phyloP scores from a whole-genome alignment of 2,797 vertebrate genomes.

The Danio kyathit region DNA sequence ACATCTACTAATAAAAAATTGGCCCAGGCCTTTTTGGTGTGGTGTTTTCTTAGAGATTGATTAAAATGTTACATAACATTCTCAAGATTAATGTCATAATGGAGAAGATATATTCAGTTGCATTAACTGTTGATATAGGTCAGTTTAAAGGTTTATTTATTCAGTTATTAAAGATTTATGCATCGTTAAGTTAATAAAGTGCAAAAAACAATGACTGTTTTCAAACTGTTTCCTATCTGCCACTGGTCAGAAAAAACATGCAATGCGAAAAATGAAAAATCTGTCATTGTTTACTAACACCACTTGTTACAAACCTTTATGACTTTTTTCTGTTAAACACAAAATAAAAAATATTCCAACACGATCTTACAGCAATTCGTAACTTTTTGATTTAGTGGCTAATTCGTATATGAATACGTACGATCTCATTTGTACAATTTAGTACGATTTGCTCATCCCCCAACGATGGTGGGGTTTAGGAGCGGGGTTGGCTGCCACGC shows the following conservation, averaged over 20 bases:
- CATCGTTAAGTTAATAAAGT: not conserved
- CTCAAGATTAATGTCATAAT: not conserved
- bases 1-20: constrained; percentile 53
- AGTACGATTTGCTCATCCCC: too few species aligned
- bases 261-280: not conserved
- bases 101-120: constrained; percentile 1
- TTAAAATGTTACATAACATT: not conserved
- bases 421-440: too few species aligned
- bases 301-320: too few species aligned
- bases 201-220: not conserved
- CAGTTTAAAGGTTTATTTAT: not conserved
- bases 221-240: not conserved
- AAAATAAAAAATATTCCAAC: too few species aligned
- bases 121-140: not conserved
- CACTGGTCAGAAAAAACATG: not conserved
- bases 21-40: constrained; percentile 49
- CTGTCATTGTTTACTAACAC: too few species aligned
- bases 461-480: too few species aligned
- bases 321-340: too few species aligned
- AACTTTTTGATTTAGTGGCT: too few species aligned
- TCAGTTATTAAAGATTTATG: not conserved
- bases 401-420: too few species aligned
- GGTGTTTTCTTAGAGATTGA: constrained; percentile 3
- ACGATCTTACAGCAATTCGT: too few species aligned
- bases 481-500: too few species aligned